Evolutionary conservation across 2,113 vertebrate genomes (phyloP).

Genomic region (Passer montanus): DNA sequence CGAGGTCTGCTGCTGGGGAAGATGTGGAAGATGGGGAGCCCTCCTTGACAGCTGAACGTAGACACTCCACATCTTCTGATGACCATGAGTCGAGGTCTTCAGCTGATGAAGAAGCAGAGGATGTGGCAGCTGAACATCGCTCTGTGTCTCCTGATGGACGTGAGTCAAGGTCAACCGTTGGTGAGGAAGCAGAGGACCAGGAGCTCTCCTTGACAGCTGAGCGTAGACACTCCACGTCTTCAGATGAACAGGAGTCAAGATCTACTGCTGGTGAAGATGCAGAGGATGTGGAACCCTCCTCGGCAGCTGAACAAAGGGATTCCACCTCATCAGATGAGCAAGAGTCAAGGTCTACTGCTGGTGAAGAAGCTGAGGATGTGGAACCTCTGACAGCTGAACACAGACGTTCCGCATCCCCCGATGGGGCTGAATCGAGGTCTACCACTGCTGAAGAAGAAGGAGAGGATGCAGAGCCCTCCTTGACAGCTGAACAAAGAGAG

Average conservation of each 20-base stretch:
- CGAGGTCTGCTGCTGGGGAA: conserved; percentile 43
- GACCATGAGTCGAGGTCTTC: conserved; percentile 48
- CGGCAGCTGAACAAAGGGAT: conserved; percentile 68
- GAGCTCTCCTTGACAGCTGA: conserved; percentile 69
- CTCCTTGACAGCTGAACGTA: conserved; percentile 69
- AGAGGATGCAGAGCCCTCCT: conserved; percentile 55
- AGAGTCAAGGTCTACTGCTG: conserved; percentile 56
- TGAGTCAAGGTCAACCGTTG: conserved; percentile 53
- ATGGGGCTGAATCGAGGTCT: conserved; percentile 56
- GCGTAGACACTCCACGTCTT: conserved; percentile 74
- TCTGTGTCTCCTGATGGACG: conserved; percentile 29
- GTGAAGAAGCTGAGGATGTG: conserved; percentile 48
- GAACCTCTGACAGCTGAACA: conserved; percentile 71
- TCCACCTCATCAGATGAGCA: conserved; percentile 72
- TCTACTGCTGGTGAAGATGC: conserved; percentile 52
- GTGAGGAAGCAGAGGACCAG: conserved; percentile 21
- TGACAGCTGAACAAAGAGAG: conserved; percentile 71
- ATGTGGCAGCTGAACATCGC: neutral
- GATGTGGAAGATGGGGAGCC: conserved; percentile 52
- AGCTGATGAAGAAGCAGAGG: conserved; percentile 41
- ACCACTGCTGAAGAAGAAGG: conserved; percentile 46
- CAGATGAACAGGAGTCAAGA: conserved; percentile 56
- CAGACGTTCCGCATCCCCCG: conserved; percentile 71
- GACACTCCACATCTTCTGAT: conserved; percentile 75
- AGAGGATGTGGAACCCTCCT: conserved; percentile 48